These are phyloP conservation scores for Ptychochromis oligacanthus DNA, from an alignment of 2,113 vertebrate species.

Conservation along the genomic window DNA sequence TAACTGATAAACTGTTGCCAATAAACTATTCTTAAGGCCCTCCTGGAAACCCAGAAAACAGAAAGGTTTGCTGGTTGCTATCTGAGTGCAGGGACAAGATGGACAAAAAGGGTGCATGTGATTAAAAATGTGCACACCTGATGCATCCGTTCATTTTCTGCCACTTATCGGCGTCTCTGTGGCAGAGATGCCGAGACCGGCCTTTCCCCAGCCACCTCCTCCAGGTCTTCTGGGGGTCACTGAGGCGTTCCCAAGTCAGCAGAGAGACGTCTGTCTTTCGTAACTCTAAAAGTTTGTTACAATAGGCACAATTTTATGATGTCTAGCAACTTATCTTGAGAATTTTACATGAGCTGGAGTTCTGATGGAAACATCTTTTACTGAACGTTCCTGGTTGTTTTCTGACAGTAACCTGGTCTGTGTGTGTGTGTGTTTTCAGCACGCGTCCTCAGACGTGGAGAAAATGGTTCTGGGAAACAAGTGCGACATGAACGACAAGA, in stretches of 20 bases:
- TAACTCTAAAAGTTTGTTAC: too few relatives aligned
- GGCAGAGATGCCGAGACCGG: background rate
- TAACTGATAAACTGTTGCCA: background rate
- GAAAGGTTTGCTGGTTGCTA: background rate
- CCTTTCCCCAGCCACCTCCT: background rate
- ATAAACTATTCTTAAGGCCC: too few relatives aligned
- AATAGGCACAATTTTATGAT: too few relatives aligned
- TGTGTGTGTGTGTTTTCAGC: conserved; percentile 73
- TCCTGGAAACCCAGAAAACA: background rate
- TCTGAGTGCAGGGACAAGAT: too few relatives aligned
- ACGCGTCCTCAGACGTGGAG: conserved; percentile 95
- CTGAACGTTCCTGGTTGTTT: too few relatives aligned
- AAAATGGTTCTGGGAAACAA: conserved; percentile 97
- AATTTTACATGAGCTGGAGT: too few relatives aligned
- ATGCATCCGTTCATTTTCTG: accelerated
- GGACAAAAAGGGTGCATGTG: too few relatives aligned
- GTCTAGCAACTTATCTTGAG: too few relatives aligned
- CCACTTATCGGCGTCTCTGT: accelerated
- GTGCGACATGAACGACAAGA: conserved; percentile 96
- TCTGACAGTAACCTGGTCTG: background rate
- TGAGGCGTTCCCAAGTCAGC: background rate
- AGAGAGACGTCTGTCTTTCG: background rate
- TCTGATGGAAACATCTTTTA: too few relatives aligned
- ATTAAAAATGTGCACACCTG: background rate
- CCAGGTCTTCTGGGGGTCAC: background rate